phyloP scores from a whole-genome alignment of 2,888 invertebrate genomes.

The Lycaena phlaeas region DNA sequence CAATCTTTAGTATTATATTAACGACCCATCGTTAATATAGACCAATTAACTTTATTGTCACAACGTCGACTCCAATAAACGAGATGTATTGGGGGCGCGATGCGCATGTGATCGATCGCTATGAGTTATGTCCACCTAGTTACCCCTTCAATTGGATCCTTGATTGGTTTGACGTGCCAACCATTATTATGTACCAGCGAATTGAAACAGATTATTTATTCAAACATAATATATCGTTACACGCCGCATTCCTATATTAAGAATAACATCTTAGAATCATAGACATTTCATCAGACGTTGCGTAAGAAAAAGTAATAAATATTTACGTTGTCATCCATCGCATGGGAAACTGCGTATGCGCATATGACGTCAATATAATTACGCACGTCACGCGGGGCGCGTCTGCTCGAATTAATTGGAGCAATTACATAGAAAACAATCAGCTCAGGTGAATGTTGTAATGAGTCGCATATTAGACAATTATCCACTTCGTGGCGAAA shows the following conservation, averaged over 20 bases:
- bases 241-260: too few relatives aligned
- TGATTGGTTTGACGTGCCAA: conserved; percentile 66
- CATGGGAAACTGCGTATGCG: conserved; percentile 45
- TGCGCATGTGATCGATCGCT: conserved; percentile 59
- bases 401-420: conserved; percentile 60
- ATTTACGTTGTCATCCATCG: background rate
- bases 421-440: conserved; percentile 64
- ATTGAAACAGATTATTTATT: conserved; percentile 58
- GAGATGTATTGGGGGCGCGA: conserved; percentile 43
- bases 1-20: conserved; percentile 60
- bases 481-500: background rate
- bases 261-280: too few relatives aligned
- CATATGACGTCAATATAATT: conserved; percentile 50
- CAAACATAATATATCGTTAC: background rate
- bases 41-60: conserved; percentile 67
- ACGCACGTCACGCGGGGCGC: conserved; percentile 43
- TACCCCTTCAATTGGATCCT: conserved; percentile 68
- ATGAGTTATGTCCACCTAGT: conserved; percentile 64
- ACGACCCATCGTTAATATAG: conserved; percentile 58
- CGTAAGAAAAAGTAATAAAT: too few relatives aligned
- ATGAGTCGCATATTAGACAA: conserved; percentile 27
- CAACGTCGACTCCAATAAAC: conserved; percentile 57
- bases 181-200: conserved; percentile 53
- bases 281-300: too few relatives aligned
- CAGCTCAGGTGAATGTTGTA: conserved; percentile 44